phyloP scores from a whole-genome alignment of 1,140 invertebrate genomes.

The Ylistrum balloti region DNA sequence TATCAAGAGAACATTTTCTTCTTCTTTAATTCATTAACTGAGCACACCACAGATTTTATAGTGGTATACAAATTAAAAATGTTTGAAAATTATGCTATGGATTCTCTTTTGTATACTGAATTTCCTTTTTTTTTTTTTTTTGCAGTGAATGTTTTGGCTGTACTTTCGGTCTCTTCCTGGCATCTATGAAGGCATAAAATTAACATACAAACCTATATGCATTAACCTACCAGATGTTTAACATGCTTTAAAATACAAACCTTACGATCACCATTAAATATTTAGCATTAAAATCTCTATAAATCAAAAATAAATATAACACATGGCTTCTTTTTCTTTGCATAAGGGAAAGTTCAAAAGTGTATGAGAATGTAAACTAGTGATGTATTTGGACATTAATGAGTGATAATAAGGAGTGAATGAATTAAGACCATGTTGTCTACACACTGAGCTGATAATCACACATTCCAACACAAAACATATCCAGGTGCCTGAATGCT shows the following conservation, averaged over 20 bases:
- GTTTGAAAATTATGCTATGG: no score
- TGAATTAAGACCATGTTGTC: conserved; percentile 26
- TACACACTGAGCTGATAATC: background rate
- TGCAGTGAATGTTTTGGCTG: no score
- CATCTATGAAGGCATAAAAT: background rate
- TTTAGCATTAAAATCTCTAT: background rate
- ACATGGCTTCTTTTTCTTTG: background rate
- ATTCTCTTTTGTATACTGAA: no score
- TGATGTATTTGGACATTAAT: conserved; percentile 28
- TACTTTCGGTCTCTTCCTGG: background rate
- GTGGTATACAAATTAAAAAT: no score
- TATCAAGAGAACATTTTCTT: no score
- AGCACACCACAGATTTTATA: no score
- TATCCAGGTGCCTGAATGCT: background rate
- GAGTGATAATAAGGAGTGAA: background rate
- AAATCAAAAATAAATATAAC: conserved; percentile 22
- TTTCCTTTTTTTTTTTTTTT: no score
- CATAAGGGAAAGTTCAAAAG: conserved; percentile 4
- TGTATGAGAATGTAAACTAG: background rate
- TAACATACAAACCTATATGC: background rate
- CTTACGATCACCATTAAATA: background rate
- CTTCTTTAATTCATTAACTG: no score
- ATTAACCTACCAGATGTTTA: background rate
- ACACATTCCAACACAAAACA: background rate
- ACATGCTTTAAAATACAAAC: background rate